Conservation (phyloP, 2,797 vertebrate species). For the Numenius phaeopus region DNA sequence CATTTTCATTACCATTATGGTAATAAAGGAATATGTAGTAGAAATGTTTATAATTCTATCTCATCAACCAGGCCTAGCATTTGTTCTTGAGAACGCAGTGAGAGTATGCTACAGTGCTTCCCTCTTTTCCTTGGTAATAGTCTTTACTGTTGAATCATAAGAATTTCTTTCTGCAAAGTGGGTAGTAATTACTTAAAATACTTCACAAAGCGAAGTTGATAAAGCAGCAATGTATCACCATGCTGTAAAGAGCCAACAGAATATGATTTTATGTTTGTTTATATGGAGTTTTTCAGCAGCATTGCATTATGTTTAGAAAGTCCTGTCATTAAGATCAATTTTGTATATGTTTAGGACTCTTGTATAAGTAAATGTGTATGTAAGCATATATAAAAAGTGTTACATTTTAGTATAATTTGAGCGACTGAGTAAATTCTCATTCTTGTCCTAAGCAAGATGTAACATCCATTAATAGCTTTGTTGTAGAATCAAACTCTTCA, state of each 20-base stretch:
- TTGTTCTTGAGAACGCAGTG: not conserved
- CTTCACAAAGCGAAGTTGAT: not conserved
- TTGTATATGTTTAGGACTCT: not conserved
- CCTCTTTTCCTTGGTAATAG: not conserved
- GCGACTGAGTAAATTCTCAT: not conserved
- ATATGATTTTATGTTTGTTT: not conserved
- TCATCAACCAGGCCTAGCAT: not conserved
- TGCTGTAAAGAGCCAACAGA: not conserved
- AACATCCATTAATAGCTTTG: not conserved
- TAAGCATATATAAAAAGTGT: not conserved
- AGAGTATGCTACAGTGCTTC: not conserved
- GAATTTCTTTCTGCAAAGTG: not conserved
- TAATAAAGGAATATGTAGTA: not conserved
- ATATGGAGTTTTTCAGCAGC: not conserved
- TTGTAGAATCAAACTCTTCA: not conserved
- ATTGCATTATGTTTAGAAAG: not conserved
- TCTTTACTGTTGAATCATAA: not conserved
- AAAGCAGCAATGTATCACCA: not conserved
- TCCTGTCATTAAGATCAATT: not conserved
- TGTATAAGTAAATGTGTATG: not conserved
- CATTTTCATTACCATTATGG: not conserved
- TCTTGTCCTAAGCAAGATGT: not conserved
- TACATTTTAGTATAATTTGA: not conserved
- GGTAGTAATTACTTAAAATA: not conserved
- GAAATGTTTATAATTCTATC: not conserved